A percentile compares a stretch with the other conserved stretches of the same genome.
Evolutionary conservation across 2,888 invertebrate species (phyloP).

Genomic region (Hylaea fasciaria): DNA sequence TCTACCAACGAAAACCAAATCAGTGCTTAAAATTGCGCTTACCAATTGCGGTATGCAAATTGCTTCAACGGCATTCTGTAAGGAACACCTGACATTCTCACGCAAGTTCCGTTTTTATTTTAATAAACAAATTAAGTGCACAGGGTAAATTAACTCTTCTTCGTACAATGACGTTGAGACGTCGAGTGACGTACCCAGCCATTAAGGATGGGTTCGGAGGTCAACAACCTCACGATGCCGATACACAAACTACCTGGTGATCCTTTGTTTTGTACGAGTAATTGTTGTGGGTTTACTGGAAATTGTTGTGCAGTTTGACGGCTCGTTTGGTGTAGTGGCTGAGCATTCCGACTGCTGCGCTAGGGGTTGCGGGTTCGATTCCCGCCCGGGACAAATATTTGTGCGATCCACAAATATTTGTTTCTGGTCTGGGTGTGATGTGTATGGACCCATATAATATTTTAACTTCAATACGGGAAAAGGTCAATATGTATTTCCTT

Average conservation of each 20-base stretch:
- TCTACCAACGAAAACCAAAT: slow-evolving; percentile 11
- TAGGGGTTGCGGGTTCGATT: too few relatives aligned
- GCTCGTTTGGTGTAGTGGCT: too few relatives aligned
- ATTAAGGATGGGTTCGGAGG: slow-evolving; percentile 67
- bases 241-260: slow-evolving; percentile 24
- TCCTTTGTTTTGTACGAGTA: slow-evolving; percentile 24
- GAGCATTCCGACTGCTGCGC: too few relatives aligned
- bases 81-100: slow-evolving; percentile 40
- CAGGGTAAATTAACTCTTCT: slow-evolving; percentile 77
- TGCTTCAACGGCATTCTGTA: slow-evolving; percentile 23
- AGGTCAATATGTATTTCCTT: too few relatives aligned
- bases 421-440: too few relatives aligned
- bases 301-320: background rate
- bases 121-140: slow-evolving; percentile 71
- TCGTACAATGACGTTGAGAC: slow-evolving; percentile 64
- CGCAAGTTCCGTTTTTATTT: slow-evolving; percentile 49
- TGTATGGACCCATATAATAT: too few relatives aligned
- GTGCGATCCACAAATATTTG: too few relatives aligned
- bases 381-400: too few relatives aligned
- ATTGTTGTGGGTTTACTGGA: slow-evolving; percentile 13
- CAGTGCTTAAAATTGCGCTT: slow-evolving; percentile 2
- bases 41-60: slow-evolving; percentile 31
- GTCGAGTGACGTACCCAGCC: slow-evolving; percentile 71
- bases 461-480: too few relatives aligned
- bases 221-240: slow-evolving; percentile 48